phyloP scores from a whole-genome alignment of 2,888 invertebrate genomes.

The Ligdia adustata region DNA sequence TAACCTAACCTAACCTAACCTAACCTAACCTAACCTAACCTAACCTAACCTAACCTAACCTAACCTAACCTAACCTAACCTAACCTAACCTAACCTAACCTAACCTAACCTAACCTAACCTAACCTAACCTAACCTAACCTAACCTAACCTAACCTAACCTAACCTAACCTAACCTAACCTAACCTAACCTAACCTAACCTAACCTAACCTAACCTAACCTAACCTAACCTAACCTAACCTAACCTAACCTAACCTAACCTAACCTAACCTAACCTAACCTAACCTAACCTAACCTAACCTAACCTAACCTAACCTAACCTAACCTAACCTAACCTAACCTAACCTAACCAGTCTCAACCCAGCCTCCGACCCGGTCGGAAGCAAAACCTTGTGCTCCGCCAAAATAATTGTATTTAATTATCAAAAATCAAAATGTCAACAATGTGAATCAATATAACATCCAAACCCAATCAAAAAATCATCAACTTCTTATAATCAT shows the following conservation, averaged over 20 bases:
- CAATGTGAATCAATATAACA: too few species aligned
- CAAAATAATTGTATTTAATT: too few species aligned
- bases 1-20: slow-evolving; percentile 22
- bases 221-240: slow-evolving; percentile 27
- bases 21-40: slow-evolving; percentile 28
- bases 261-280: slow-evolving; percentile 31
- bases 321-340: slow-evolving; percentile 21
- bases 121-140: slow-evolving; percentile 34
- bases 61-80: slow-evolving; percentile 25
- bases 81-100: slow-evolving; percentile 28
- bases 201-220: slow-evolving; percentile 17
- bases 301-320: slow-evolving; percentile 37
- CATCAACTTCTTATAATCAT: neutral
- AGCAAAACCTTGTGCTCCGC: too few species aligned
- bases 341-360: too few species aligned
- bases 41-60: slow-evolving; percentile 27
- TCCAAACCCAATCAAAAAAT: neutral
- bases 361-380: too few species aligned
- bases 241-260: slow-evolving; percentile 17
- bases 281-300: slow-evolving; percentile 41
- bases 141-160: slow-evolving; percentile 34
- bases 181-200: neutral
- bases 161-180: slow-evolving; percentile 19
- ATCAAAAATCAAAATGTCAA: too few species aligned
- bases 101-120: slow-evolving; percentile 31